Evolutionary conservation across 2,797 vertebrate genomes (phyloP).

Genomic region (Tinamus major): DNA sequence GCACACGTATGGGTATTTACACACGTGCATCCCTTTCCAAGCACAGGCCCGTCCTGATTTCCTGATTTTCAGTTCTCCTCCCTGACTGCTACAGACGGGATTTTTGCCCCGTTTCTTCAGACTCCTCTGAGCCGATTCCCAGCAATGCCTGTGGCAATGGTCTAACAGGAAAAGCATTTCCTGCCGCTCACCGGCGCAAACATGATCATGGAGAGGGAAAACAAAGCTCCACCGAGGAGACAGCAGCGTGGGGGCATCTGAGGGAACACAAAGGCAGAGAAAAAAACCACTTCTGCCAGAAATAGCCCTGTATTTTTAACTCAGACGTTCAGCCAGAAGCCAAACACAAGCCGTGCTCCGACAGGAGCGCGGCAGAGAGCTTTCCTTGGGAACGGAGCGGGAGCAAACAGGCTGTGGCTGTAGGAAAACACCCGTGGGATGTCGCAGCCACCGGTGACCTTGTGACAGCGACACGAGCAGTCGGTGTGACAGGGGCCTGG

Average conservation of each 20-base stretch:
- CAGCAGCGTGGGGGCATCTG: conserved; percentile 39
- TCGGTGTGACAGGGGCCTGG: too few relatives aligned
- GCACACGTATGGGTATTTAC: background rate
- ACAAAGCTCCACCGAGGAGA: conserved; percentile 60
- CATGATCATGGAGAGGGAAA: conserved; percentile 49
- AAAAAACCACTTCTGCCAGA: conserved; percentile 27
- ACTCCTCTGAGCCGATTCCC: conserved; percentile 23
- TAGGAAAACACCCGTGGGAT: background rate
- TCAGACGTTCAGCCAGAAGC: conserved; percentile 42
- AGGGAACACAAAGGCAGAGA: conserved; percentile 35
- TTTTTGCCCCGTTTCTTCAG: conserved; percentile 23
- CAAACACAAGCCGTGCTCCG: conserved; percentile 50
- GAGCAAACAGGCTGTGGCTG: background rate
- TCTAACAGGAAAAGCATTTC: conserved; percentile 53
- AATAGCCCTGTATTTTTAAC: conserved; percentile 72
- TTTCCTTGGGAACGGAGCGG: background rate
- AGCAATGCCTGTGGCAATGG: background rate
- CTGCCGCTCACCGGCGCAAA: conserved; percentile 58
- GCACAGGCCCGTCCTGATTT: background rate
- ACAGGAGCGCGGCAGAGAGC: background rate
- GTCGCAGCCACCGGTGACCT: background rate
- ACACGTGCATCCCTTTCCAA: background rate
- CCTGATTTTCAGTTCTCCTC: background rate
- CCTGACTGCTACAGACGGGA: background rate
- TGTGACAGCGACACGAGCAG: fast-evolving